Conservation (phyloP, 2,113 vertebrate species). For the Gopherus flavomarginatus region DNA sequence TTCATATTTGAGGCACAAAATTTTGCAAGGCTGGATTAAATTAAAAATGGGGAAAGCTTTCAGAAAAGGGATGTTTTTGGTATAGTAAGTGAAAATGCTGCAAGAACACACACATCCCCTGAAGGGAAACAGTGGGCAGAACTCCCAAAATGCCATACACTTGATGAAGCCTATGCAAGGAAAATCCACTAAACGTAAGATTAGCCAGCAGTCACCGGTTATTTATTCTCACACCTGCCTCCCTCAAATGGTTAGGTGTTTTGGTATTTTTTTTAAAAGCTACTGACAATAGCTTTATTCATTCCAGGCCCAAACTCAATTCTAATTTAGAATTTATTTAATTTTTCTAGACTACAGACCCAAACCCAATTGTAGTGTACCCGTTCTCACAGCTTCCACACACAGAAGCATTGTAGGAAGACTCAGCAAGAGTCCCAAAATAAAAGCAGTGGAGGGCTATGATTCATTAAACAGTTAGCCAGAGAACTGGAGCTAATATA, state of each 20-base stretch:
- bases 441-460: rapidly evolving
- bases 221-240: not conserved
- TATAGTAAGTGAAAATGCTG: rapidly evolving
- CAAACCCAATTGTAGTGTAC: rapidly evolving
- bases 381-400: not conserved
- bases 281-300: not conserved
- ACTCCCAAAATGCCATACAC: not conserved
- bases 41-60: rapidly evolving
- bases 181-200: not conserved
- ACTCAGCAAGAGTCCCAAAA: not conserved
- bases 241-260: not conserved
- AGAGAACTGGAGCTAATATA: not conserved
- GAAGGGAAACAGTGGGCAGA: not conserved
- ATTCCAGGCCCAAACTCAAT: not conserved
- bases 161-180: not conserved
- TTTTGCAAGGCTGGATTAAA: rapidly evolving
- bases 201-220: not conserved
- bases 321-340: not conserved
- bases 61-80: not conserved
- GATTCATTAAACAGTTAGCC: rapidly evolving
- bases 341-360: not conserved
- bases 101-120: not conserved
- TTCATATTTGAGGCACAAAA: rapidly evolving
- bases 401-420: not conserved
- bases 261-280: not conserved